Percentiles rank a stretch among this genome's conserved stretches.
Conservation (phyloP, 2,888 invertebrate genomes). For the Elegia similella region DNA sequence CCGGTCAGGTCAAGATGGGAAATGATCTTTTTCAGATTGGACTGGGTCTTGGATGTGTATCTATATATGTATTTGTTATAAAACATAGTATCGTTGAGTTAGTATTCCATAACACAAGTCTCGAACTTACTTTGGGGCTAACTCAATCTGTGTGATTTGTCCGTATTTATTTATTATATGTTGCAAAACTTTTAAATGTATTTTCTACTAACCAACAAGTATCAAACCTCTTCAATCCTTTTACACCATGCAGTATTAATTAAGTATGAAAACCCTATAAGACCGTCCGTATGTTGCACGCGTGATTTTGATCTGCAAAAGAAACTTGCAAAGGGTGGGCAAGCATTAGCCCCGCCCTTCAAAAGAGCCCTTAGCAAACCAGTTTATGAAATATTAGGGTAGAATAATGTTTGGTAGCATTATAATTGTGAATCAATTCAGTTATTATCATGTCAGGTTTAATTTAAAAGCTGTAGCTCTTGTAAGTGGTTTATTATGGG, state of each 20-base stretch:
- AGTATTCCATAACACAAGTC: no score
- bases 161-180: no score
- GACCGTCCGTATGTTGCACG: conserved; percentile 69
- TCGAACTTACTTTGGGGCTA: no score
- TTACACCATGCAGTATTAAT: conserved; percentile 61
- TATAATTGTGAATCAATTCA: conserved; percentile 70
- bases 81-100: no score
- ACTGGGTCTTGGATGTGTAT: no score
- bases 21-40: no score
- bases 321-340: conserved; percentile 51
- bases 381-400: conserved; percentile 70
- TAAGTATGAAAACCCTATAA: conserved; percentile 78
- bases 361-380: conserved; percentile 49
- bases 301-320: conserved; percentile 58
- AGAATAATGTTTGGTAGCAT: conserved; percentile 55
- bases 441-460: conserved; percentile 75
- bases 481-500: conserved; percentile 58
- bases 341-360: conserved; percentile 58
- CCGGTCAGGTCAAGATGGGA: no score
- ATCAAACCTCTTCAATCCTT: conserved; percentile 47
- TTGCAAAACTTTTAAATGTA: no score
- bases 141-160: no score
- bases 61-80: no score
- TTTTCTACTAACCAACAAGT: conserved; percentile 29
- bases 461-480: conserved; percentile 54